Evolutionary conservation across 1,140 invertebrate species (phyloP), one percentile per base, ranked within the genome.

Genomic region (Phortica variegata): DNA sequence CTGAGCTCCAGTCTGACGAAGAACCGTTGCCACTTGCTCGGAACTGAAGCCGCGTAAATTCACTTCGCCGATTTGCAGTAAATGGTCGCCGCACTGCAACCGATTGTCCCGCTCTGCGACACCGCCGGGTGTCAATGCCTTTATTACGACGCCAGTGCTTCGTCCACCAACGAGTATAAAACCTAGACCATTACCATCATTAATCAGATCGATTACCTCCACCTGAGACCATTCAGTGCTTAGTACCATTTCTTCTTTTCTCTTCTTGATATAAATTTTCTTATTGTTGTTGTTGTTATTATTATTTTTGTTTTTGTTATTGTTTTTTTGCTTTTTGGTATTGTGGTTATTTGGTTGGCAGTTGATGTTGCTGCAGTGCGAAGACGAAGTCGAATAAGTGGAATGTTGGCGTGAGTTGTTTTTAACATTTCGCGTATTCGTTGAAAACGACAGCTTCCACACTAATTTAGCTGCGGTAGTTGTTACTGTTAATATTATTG

Each of bases 71-170:
- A 97, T 95, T 79, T 96, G 93, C 41, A 97, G 81, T 41, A 97
- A 88, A 78, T 97, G 93, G 78, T 97, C 94, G 10, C 93, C 93
- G 75, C 90, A 88, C 73, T 90, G 89, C 43, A 97, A 79, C 6
- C 92, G 81, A 5, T 86, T 88, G 79, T 96, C 91, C 80, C 91
- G 82, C 77, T 96, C 92, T 13, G 93, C 92, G 7, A 93, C 88
- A 58, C 92, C 91, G 16, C 92, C 93, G 10, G 92, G 92, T 15
- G 95, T 81, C 39, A 97, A 89, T 43, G 91, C 65, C 77, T 97
- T 97, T 45, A 97, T 91, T 7, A 97, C 93, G 41, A 97, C 95
- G n/a, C 94, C 95, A 16, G 94, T 96, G 73, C 90, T 95, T 38
- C 90, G 81, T 7, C 94, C 94, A 39, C 94, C 95, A 54, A 97